A percentile compares a stretch with the other conserved stretches of the same genome.
phyloP scores from a whole-genome alignment of 92 coral and sea anemone genomes.

The Phenganax stokvisi region DNA sequence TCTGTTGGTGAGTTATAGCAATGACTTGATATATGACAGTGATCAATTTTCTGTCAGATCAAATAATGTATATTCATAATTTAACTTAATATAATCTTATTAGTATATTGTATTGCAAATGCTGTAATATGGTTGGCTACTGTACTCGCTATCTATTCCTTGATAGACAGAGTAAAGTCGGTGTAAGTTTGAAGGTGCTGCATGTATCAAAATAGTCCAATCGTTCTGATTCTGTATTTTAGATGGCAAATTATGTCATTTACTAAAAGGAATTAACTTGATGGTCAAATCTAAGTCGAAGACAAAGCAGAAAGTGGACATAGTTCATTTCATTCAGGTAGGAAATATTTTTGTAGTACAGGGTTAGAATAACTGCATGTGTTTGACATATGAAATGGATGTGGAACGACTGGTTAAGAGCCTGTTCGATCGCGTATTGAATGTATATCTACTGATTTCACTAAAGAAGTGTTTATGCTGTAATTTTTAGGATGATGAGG shows the following conservation, averaged over 20 bases:
- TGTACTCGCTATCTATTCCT: neutral
- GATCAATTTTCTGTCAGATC: neutral
- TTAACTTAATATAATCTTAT: neutral
- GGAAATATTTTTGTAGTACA: too few species aligned
- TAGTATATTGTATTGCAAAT: neutral
- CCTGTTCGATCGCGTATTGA: neutral
- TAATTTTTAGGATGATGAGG: neutral
- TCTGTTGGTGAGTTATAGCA: constrained; percentile 8
- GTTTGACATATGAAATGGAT: too few species aligned
- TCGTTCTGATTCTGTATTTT: neutral
- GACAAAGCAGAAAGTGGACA: constrained; percentile 20
- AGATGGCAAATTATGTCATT: constrained; percentile 20
- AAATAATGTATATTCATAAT: neutral
- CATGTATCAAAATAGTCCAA: neutral
- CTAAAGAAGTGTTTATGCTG: neutral
- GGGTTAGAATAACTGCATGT: too few species aligned
- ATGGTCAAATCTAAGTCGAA: constrained; percentile 24
- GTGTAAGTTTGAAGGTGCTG: neutral
- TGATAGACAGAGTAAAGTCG: neutral
- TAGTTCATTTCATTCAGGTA: constrained; percentile 10
- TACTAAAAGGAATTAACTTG: constrained; percentile 8
- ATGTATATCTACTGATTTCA: neutral
- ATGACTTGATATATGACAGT: neutral
- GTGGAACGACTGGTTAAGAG: neutral
- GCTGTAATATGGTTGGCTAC: neutral